Percentiles rank a stretch among this genome's conserved stretches.
Evolutionary conservation across 1,140 invertebrate species (phyloP).

Genomic region (Neodiprion fabricii): DNA sequence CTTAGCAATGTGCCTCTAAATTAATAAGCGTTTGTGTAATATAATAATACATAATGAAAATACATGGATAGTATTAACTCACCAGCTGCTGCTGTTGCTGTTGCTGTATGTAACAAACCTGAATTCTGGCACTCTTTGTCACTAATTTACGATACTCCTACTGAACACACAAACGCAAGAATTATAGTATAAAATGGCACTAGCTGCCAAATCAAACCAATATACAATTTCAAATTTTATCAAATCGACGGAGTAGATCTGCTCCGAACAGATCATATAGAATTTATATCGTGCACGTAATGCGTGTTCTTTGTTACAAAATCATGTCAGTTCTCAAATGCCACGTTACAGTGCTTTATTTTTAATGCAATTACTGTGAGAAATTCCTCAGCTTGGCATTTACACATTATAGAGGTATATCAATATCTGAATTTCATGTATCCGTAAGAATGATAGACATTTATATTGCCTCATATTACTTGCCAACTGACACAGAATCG

Average conservation of each 20-base stretch:
- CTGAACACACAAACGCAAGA: conserved; percentile 45
- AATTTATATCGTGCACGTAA: neutral
- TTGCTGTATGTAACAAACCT: conserved; percentile 30
- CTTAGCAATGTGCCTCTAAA: conserved; percentile 62
- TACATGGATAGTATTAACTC: conserved; percentile 40
- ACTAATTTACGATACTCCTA: conserved; percentile 40
- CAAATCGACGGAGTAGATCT: conserved; percentile 48
- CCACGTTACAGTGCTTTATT: neutral
- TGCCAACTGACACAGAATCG: neutral
- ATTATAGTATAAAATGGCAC: conserved; percentile 41
- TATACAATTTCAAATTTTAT: conserved; percentile 36
- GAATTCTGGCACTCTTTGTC: conserved; percentile 47
- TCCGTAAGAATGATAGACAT: neutral
- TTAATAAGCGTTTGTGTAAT: conserved; percentile 58
- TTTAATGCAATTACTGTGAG: neutral
- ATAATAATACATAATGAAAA: conserved; percentile 45
- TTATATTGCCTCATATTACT: neutral
- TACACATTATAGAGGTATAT: neutral
- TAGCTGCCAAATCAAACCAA: conserved; percentile 44
- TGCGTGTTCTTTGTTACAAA: too few relatives aligned
- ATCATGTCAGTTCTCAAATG: too few relatives aligned
- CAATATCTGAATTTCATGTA: neutral
- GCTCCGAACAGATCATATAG: conserved; percentile 30
- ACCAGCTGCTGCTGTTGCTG: conserved; percentile 35
- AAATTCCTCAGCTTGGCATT: neutral